Base-by-base conservation (phyloP, 2,113 vertebrate genomes). In the Opisthocomus hoazin region DNA sequence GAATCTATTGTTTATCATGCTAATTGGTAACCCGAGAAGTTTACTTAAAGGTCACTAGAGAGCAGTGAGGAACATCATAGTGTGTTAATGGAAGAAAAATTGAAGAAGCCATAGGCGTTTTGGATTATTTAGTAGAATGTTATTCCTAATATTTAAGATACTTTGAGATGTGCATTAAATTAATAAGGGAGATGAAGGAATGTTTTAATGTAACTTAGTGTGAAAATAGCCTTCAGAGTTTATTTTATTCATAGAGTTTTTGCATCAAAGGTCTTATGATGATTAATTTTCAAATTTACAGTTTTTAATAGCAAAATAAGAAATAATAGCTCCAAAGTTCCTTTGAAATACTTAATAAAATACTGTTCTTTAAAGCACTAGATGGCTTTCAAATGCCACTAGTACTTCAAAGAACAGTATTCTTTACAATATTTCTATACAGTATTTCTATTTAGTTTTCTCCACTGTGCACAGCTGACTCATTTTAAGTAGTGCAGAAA, bases 221-320 rank as follows among this genome's bases (percentile, higher is more conserved):
- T 93, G 81, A 70, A 96, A 96, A 75, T 46, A 73, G 82, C 58
- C 48, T 73, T 69, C 73, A 26, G 53, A 93, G 61, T 57, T 80
- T 89, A 70, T 96, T 94, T 89, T 87, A 87, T 76, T 96, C 76
- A 61, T 84, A 69, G 84, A 27, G 61, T 90, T 94, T 93, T 94
- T 95, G 32, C 61, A 89, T 84, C 84, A 93, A 90, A 97, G 70
- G 64, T 87, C 60, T 32, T 21, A 12, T 11, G 80, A 91, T 66
- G 86, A 87, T 87, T 92, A 68, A 53, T 91, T 82, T 66, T 95
- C 84, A 66, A 66, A 90, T 75, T 77, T 87, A 12, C 37, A 68
- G 87, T 77, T 91, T 93, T 96, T 91, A 92, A 84, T 80, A 89
- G 76, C 88, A 90, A 96, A 95, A 85, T 56, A 94, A 64, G 78